Base-by-base conservation (phyloP, 2,797 vertebrate species). In the Takifugu rubripes region DNA sequence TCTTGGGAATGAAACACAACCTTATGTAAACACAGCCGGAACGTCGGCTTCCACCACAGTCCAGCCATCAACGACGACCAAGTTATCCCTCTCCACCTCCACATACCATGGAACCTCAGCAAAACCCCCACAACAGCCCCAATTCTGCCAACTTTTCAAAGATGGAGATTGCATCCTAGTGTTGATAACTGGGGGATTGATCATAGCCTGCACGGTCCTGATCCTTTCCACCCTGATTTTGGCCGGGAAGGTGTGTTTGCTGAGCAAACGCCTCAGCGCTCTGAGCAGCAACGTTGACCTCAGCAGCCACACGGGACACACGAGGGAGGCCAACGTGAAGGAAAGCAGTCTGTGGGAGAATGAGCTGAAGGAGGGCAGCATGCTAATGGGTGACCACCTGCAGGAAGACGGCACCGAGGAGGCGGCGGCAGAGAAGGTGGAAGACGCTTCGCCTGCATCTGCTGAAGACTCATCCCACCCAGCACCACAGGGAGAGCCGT, bases 321-420 rank as follows among this genome's bases (percentile, higher is more conserved):
- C 49, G 48, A 11, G 47, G 31, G 62, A 15, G 50, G 61, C 27
- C 0, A 31, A 40, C 51, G 61, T 51, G 17, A 59, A 16, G 49
- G 7, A 33, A 53, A 50, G 64, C 36, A 29, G 2, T 43, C 64
- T 33, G n/a, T 5, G 56, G 1, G 63, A 68, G 5, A 9, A 24
- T 0, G 72, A 75, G 2, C 45, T 51, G 52, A 57, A 49, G 8
- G 87, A 89, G 57, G 70, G 53, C 57, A 42, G 3, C 0, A 0
- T 84, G 57, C 24, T 89, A 49, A 72, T 91, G 74, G 11, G 33
- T 0, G 80, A 84, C 14, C 1, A 72, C 8, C n/a, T n/a, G 44
- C 16, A 21, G 3, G 16, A 7, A 11, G 44, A 65, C 25, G 71
- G 68, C 74, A 47, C 73, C 70, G 5, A 0, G 16, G 25, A 25